Evolutionary conservation across 2,113 vertebrate species (phyloP).

Genomic region (Cranoglanis bouderius): DNA sequence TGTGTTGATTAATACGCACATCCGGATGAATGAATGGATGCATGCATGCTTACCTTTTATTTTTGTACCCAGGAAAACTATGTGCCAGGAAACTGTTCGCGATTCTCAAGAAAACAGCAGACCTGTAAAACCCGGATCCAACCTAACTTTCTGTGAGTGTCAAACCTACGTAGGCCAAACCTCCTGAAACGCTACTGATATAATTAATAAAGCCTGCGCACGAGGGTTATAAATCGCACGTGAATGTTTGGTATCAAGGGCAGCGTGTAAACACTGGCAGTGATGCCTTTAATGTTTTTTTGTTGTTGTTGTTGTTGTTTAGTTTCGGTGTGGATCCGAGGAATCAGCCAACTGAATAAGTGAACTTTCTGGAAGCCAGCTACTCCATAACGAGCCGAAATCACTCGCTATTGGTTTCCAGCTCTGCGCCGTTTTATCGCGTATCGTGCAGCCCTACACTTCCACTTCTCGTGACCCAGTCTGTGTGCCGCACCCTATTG

Average conservation of each 20-base stretch:
- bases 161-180: not conserved
- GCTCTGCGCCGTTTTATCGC: not conserved
- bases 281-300: not conserved
- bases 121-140: not conserved
- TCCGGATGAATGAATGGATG: not conserved
- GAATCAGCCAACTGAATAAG: not conserved
- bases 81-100: conserved; percentile 1
- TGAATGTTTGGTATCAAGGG: not conserved
- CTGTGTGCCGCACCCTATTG: conserved; percentile 29
- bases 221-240: not conserved
- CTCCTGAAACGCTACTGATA: not conserved
- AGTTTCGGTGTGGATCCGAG: not conserved
- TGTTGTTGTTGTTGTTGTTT: too few species aligned
- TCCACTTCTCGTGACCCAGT: conserved; percentile 24
- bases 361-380: conserved; percentile 13
- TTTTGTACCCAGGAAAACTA: conserved; percentile 6
- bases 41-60: conserved; percentile 36
- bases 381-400: not conserved
- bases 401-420: not conserved
- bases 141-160: conserved; percentile 38
- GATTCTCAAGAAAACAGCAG: conserved; percentile 1
- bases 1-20: not conserved
- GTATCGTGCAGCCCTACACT: not conserved
- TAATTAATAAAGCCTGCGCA: not conserved
- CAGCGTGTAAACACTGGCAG: not conserved